Percentiles rank a stretch among this genome's conserved stretches.
Evolutionary conservation across 2,113 vertebrate species (phyloP).

Genomic region (Podocnemis expansa): DNA sequence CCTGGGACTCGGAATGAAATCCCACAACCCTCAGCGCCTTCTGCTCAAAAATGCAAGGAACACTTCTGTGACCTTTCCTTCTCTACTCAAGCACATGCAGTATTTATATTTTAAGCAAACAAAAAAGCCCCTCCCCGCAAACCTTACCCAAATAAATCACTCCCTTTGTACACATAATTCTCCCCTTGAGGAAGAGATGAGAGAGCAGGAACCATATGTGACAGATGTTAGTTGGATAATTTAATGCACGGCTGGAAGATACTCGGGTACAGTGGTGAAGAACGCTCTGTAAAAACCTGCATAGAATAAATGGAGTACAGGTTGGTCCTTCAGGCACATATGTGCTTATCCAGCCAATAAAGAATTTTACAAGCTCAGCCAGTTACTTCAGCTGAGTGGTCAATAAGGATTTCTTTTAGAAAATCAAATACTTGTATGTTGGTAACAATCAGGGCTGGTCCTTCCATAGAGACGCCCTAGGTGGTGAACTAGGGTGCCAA

Average conservation of each 20-base stretch:
- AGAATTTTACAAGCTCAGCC: neutral
- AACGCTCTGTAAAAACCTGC: neutral
- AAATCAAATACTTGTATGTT: neutral
- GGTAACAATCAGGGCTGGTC: too few relatives aligned
- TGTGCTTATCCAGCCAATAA: neutral
- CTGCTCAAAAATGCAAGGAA: neutral
- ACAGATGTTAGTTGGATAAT: neutral
- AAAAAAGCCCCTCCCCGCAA: neutral
- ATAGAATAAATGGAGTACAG: neutral
- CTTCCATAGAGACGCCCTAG: too few relatives aligned
- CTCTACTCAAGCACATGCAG: neutral
- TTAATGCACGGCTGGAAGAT: neutral
- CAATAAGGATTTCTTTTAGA: neutral
- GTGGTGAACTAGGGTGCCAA: too few relatives aligned
- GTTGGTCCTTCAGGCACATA: neutral
- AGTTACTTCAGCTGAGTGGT: neutral
- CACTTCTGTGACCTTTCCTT: neutral
- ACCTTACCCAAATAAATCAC: neutral
- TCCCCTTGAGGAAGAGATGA: neutral
- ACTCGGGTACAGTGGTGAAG: neutral
- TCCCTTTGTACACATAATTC: neutral
- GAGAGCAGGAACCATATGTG: neutral
- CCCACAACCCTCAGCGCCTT: neutral
- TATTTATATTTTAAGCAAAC: neutral
- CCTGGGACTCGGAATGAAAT: neutral